Percentiles rank a stretch among this genome's conserved stretches.
These are phyloP conservation scores for Micropoecilia bifurca DNA, from an alignment of 2,797 vertebrate species.

Conservation along the genomic window DNA sequence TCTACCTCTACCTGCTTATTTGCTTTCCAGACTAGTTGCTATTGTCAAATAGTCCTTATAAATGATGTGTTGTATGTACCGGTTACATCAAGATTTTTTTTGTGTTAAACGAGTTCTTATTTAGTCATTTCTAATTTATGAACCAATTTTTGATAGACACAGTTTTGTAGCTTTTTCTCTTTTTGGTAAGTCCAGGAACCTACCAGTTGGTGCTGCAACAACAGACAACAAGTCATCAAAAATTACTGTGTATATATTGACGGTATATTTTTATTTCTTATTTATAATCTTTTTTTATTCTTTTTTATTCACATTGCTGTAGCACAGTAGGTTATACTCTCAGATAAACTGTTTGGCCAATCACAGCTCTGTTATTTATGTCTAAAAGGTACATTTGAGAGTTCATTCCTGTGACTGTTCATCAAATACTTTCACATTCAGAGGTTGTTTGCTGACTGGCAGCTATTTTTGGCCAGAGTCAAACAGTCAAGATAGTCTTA, in stretches of 20 bases:
- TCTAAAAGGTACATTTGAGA: slow-evolving; percentile 69
- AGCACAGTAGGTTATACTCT: slow-evolving; percentile 83
- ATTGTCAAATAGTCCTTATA: slow-evolving; percentile 74
- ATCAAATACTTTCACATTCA: slow-evolving; percentile 59
- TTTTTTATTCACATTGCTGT: slow-evolving; percentile 77
- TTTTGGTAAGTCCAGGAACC: slow-evolving; percentile 79
- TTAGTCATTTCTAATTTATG: slow-evolving; percentile 86
- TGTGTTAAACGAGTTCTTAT: slow-evolving; percentile 86
- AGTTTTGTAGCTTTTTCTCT: slow-evolving; percentile 74
- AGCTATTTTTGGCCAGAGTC: slow-evolving; percentile 78
- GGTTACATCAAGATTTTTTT: slow-evolving; percentile 89
- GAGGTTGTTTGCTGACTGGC: slow-evolving; percentile 73
- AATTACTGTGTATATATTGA: slow-evolving; percentile 94
- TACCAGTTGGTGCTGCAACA: slow-evolving; percentile 85
- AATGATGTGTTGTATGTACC: slow-evolving; percentile 90
- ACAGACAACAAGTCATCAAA: slow-evolving; percentile 74
- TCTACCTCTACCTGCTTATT: slow-evolving; percentile 92
- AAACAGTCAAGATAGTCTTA: slow-evolving; percentile 73
- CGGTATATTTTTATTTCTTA: slow-evolving; percentile 82
- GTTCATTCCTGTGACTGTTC: slow-evolving; percentile 66
- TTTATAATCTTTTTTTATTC: slow-evolving; percentile 79
- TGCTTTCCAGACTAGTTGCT: slow-evolving; percentile 83
- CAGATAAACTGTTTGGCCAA: slow-evolving; percentile 77
- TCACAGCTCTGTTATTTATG: slow-evolving; percentile 82
- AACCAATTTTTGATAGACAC: slow-evolving; percentile 87